A percentile compares a stretch with the other conserved stretches of the same genome.
Evolutionary conservation across 2,888 invertebrate genomes (phyloP).

Genomic region (Eupithecia centaureata): DNA sequence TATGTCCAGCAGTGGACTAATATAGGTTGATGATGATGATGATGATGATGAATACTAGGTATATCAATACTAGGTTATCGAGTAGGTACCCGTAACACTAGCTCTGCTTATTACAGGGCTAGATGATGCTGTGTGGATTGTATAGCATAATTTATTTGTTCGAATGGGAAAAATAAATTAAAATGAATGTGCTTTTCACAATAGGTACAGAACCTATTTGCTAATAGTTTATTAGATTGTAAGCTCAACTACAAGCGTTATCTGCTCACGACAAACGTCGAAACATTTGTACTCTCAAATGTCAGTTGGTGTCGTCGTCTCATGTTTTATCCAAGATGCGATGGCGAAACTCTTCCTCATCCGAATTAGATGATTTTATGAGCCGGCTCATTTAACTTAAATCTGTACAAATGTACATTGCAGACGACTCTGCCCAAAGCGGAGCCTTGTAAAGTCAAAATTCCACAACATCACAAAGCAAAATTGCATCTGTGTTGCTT

Average conservation of each 20-base stretch:
- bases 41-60: no score
- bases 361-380: background rate
- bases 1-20: no score
- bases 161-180: no score
- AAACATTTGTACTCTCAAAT: conserved; percentile 33
- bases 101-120: no score
- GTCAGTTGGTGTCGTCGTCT: conserved; percentile 38
- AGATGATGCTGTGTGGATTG: no score
- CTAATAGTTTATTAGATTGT: conserved; percentile 14
- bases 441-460: conserved; percentile 54
- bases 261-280: conserved; percentile 32
- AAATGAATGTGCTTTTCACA: background rate
- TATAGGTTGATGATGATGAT: no score
- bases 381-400: conserved; percentile 29
- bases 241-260: conserved; percentile 22
- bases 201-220: background rate
- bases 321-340: background rate
- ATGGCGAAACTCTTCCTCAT: background rate
- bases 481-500: conserved; percentile 50
- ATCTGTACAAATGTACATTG: background rate
- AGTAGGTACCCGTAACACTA: no score
- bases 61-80: no score
- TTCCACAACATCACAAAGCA: conserved; percentile 61
- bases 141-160: no score
- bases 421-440: conserved; percentile 3